Evolutionary conservation across 1,140 invertebrate genomes (phyloP), one percentile per base, ranked within the genome.

Genomic region (Dendrolimus kikuchii): DNA sequence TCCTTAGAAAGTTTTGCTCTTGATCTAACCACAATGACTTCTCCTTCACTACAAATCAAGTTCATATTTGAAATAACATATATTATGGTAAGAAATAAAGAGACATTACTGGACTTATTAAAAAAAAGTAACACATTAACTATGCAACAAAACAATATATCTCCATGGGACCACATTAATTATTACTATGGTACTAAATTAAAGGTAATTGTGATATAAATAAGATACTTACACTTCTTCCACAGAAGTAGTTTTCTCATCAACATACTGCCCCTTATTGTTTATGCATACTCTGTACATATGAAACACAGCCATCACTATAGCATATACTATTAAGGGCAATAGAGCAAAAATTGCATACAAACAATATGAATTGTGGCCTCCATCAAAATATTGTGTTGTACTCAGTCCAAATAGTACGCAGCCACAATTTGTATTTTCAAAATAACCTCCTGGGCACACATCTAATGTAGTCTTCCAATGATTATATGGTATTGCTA

Each of bases 221-320:
- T n/a, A n/a, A n/a, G n/a, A 40, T 38, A 80, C 82, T 84, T 71
- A 90, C 89, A 90, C 89, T 77, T 90, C 89, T 60, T 87, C 76
- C 51, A 90, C 82, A 38, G 82, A 76, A 48, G 88, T 86, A 6
- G 84, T 84, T 47, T 86, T 77, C 60, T 89, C 71, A 67, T 79
- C 74, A 71, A 89, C 74, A 81, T 88, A 80, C 74, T 86, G 60
- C 50, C 89, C 85, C 46, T 82, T 60, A 74, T 82, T 88, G 55
- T 88, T 88, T 37, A 93, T 90, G 66, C 90, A 93, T 46, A 90
- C 89, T 68, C 92, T 89, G 61, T 92, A 91, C 54, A 91, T 90
- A 63, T 94, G 92, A 67, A 91, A 93, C 38, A 89, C 60, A 4
- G 85, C 88, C 70, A 92, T 86, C 4, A 89, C 82, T 0, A 92